Conservation (phyloP, 2,888 invertebrate species). For the Rhorus exstirpatorius region DNA sequence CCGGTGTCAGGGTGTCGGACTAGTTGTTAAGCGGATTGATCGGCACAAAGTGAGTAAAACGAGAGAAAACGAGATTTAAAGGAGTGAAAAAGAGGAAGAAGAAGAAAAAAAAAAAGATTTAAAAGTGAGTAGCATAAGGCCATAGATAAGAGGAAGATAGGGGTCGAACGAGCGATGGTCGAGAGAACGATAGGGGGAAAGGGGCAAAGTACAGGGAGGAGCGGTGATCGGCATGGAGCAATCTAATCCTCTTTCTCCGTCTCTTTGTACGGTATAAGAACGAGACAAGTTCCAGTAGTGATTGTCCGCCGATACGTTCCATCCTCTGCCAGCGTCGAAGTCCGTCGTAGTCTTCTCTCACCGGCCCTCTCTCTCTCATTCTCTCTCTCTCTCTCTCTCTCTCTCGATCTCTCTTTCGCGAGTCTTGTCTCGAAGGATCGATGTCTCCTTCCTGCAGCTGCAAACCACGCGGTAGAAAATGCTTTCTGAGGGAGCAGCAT, state of each 20-base stretch:
- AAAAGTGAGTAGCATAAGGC: conserved; percentile 43
- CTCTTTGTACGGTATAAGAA: conserved; percentile 17
- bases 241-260: conserved; percentile 55
- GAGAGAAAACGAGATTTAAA: conserved; percentile 20
- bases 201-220: conserved; percentile 24
- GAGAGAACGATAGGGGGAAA: conserved; percentile 36
- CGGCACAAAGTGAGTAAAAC: conserved; percentile 53
- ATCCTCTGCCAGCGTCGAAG: conserved; percentile 31
- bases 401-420: conserved; percentile 17
- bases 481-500: conserved; percentile 35
- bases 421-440: conserved; percentile 52
- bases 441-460: conserved; percentile 63
- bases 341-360: conserved; percentile 1
- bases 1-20: conserved; percentile 57
- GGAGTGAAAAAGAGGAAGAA: conserved; percentile 33
- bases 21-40: conserved; percentile 70
- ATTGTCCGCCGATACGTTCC: conserved; percentile 66
- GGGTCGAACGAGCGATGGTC: conserved; percentile 27
- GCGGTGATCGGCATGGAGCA: conserved; percentile 57
- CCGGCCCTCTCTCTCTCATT: too few relatives aligned
- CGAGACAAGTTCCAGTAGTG: conserved; percentile 65
- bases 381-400: too few relatives aligned
- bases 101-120: conserved; percentile 4
- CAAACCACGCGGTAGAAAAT: conserved; percentile 37
- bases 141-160: conserved; percentile 49